Percentiles rank a stretch among this genome's conserved stretches.
These are phyloP conservation scores for Apotomis betuletana DNA, from an alignment of 2,888 invertebrate genomes.

Conservation along the genomic window DNA sequence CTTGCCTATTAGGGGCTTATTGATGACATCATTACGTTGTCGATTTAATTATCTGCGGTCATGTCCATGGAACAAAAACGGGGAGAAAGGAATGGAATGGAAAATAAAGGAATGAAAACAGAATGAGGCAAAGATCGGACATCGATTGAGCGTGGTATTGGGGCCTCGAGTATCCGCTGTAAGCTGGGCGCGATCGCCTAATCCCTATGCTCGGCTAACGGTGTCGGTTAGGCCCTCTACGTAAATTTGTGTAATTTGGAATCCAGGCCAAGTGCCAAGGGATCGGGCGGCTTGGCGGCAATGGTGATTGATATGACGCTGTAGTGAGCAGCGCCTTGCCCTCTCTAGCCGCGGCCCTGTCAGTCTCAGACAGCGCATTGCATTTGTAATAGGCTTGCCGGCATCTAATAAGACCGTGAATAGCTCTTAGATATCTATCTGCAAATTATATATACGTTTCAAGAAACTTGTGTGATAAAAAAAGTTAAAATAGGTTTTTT, in stretches of 20 bases:
- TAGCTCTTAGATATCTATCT: conserved; percentile 1
- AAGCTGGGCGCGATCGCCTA: conserved; percentile 73
- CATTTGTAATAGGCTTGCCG: conserved; percentile 64
- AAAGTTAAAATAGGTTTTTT: no score
- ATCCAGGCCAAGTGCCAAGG: conserved; percentile 83
- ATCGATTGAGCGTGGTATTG: conserved; percentile 74
- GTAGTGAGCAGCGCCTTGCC: conserved; percentile 66
- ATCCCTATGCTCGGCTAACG: conserved; percentile 73
- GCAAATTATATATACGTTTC: no score
- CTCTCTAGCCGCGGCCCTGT: conserved; percentile 55
- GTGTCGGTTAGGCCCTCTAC: conserved; percentile 75
- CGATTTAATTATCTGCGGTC: conserved; percentile 50
- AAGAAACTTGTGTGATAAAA: no score
- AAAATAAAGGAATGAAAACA: conserved; percentile 56
- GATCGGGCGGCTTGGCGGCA: conserved; percentile 72
- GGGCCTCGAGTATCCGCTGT: conserved; percentile 65
- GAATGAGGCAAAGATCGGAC: conserved; percentile 60
- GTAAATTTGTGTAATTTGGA: conserved; percentile 83
- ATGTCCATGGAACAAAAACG: conserved; percentile 41
- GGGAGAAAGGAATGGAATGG: conserved; percentile 48
- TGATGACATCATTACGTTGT: conserved; percentile 59
- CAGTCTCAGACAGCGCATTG: conserved; percentile 64
- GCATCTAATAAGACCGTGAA: conserved; percentile 39
- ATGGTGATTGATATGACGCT: conserved; percentile 82
- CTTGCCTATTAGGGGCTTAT: conserved; percentile 77